Evolutionary conservation across 2,113 vertebrate genomes (phyloP), one percentile per base, ranked within the genome.

Genomic region (Microtus oregoni): DNA sequence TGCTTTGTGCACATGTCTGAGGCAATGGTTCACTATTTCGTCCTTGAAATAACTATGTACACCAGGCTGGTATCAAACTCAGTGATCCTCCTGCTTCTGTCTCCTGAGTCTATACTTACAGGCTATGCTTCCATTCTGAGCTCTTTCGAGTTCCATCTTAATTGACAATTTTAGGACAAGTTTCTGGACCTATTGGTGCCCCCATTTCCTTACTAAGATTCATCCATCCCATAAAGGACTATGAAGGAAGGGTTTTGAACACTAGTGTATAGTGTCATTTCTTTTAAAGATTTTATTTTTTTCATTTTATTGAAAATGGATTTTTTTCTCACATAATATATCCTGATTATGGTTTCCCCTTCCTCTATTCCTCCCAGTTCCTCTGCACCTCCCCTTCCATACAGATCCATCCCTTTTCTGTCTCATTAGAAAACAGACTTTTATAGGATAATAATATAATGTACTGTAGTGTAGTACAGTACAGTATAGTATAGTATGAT

Each of bases 261-360:
- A 91, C 92, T 85, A 95, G 75, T 93, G 26, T 96, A 55, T 86
- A 79, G 28, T 94, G 70, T 75, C 68, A 44, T 78, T 83, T 67
- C 82, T 97, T 94, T 83, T 83, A 30, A 17, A 28, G 41, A 76
- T 28, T 76, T 76, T 76, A 44, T 73, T 38, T 76, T 47, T 50
- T 77, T 76, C 22, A 5, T 77, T 50, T 50, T 78, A 76, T 28
- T 76, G 41, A 47, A 76, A 76, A 76, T 76, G 13, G 38, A 14
- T 76, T 76, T 76, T 5, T 6, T 6, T 76, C 22, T 14, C 73
- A 38, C 70, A 75, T 75, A 41, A 44, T 44, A 44, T 26, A 44
- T 26, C 20, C 19, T 24, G 38, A 41, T 75, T 75, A 26, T 13
- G 19, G 10, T 24, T 75, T 41, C 38, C 20, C 70, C 38, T 75